Evolutionary conservation across 35 echinoderm and acorn worm species (phyloP), one percentile per base, ranked within the genome.

Genomic region (Stichopus chloronotus): DNA sequence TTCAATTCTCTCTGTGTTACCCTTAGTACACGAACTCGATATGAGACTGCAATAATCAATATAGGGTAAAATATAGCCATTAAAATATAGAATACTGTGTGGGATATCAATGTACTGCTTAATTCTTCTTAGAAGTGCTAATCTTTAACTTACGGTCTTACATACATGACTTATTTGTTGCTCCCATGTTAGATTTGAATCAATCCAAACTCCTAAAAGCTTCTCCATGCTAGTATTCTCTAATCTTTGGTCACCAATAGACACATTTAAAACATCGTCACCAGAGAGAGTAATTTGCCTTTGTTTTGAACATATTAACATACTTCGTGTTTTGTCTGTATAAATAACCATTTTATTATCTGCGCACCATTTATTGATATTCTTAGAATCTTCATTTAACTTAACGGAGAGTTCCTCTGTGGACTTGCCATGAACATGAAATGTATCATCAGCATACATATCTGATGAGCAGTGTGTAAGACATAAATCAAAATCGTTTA

Each of bases 341-440:
- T 81, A 53, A 52, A 81, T 81, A 52, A 81, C 79, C 79, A 81
- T 81, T 81, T 81, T 81, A 52, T 81, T 81, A 81, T 81, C 79
- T 24, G 7, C 30, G 25, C 79, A 81, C 79, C 79, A 81, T 81
- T 52, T 25, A 43, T 13, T 19, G 52, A 81, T 81, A 81, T 81
- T 81, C 79, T 81, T 81, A 81, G 30, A 81, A 54, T 52, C 79
- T 52, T 81, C 79, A 52, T 52, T 81, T 52, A 52, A 52, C 53
- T 52, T 25, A 14, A 81, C 22, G 16, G 25, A 81, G 14, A 81
- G 52, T 81, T 81, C 79, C 30, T 81, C 79, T 81, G 79, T 81
- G 79, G 22, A 43, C 79, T 52, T 81, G 30, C 25, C 79, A 56
- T 24, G 30, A 81, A 81, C 25, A 81, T 81, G 21, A 81, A 81